These are phyloP conservation scores for Hypocryptadius cinnamomeus DNA, from an alignment of 2,113 vertebrate species.

Conservation along the genomic window DNA sequence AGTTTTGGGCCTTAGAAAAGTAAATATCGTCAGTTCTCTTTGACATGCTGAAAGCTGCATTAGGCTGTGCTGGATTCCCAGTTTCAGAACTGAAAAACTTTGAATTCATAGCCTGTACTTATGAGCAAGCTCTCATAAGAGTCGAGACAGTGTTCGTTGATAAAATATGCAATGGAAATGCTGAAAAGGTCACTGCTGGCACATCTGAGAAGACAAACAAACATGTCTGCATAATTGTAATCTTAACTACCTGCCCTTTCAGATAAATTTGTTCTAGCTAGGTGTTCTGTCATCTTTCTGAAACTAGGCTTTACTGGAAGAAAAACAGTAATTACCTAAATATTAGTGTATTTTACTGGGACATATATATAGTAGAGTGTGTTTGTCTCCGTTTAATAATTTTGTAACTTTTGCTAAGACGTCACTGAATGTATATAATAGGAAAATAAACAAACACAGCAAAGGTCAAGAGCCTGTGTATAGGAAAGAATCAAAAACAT, in stretches of 20 bases:
- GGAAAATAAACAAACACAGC: background rate
- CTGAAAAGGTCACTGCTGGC: background rate
- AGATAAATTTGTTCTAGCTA: background rate
- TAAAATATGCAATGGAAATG: background rate
- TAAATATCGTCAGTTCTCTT: background rate
- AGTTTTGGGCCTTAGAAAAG: background rate
- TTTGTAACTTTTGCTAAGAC: background rate
- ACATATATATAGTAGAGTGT: fast-evolving
- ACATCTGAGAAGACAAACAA: background rate
- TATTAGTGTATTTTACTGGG: background rate
- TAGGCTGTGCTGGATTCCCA: background rate
- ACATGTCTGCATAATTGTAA: background rate
- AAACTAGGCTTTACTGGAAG: background rate
- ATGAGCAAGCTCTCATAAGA: background rate
- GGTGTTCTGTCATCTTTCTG: background rate
- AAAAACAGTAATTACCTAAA: background rate
- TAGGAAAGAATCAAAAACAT: background rate
- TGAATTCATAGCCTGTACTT: background rate
- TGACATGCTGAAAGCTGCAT: background rate
- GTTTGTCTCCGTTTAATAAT: background rate
- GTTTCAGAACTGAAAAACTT: background rate
- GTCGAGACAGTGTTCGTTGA: background rate
- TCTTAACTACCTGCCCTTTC: background rate
- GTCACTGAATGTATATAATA: background rate
- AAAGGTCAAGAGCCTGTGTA: background rate